Evolutionary conservation across 2,797 vertebrate genomes (phyloP), one percentile per base, ranked within the genome.

Genomic region (Tinamus major): DNA sequence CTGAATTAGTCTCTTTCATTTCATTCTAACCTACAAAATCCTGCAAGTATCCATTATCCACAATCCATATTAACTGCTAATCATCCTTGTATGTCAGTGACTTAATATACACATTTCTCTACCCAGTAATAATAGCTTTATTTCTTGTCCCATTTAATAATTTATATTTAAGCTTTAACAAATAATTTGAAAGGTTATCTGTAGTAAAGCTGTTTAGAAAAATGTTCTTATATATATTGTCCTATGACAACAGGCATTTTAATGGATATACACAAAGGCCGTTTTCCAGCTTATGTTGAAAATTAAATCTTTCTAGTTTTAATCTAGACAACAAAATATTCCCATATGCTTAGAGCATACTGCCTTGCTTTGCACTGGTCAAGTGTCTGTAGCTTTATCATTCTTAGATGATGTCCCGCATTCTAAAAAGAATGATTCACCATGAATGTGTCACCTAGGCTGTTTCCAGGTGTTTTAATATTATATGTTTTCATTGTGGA

Each of bases 1-100:
- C 41, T 89, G 85, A 83, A 61, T 80, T 79, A 67, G 37, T 46
- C 87, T 33, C 83, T 91, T 91, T 55, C 55, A 78, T 23, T n/a
- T 92, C 27, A 62, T 91, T 76, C 85, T 91, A 59, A 21, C 68
- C 51, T 41, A 49, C 11, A 89, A 19, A 6, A 27, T 89, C 16
- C 51, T 93, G 85, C 48, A 84, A 35, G 35, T 35, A 35, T 35
- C 35, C 35, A 8, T 35, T 6, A 35, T 35, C 35, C 35, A 35
- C 35, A 35, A 35, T 35, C 17, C 61, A 3, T 2, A 15, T 59
- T 55, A 58, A 89, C 63, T 20, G 35, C 33, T 80, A 85, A 75
- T 26, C 67, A 75, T 4, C 27, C 53, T 53, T 24, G 39, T n/a
- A 41, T 42, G 17, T 68, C 35, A 77, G 4, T n/a, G 21, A 71